Evolutionary conservation across 2,113 vertebrate genomes (phyloP), one percentile per base, ranked within the genome.

Genomic region (Malurus alboscapulatus): DNA sequence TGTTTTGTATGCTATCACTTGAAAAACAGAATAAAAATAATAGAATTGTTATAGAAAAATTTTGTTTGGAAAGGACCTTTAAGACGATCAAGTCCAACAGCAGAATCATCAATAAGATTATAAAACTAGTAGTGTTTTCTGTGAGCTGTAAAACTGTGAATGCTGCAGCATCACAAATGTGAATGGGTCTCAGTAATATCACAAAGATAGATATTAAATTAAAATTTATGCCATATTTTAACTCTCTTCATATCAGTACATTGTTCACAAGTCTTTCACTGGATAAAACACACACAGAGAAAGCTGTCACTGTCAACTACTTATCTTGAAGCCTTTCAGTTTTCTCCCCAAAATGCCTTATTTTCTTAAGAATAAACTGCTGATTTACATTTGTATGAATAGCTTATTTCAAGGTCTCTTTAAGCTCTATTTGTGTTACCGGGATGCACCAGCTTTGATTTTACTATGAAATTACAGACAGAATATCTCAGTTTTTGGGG

Each of bases 341-440:
- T 90, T 95, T 62, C 57, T 85, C 44, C 50, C 47, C 61, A 32
- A 91, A 86, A 95, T 66, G 58, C 19, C 72, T 87, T 53, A 38
- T 94, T 94, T 90, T 67, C 40, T 91, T 85, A 73, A 92, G 61
- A 94, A 72, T 79, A 88, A 95, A 32, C 48, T 61, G 44, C 83
- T 84, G 63, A 90, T 95, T 95, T 94, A 88, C 55, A 82, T 79
- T 90, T 92, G 42, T 67, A 40, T 79, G 50, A 94, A 85, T 30
- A 90, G 42, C 22, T 90, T 74, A 77, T 77, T 91, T 77, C 61
- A 85, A 94, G 69, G n/a, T 69, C 67, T 94, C 47, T 75, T 94
- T 94, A 93, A 91, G 84, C n/a, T 17, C 14, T 73, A 32, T 91
- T 92, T 94, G 17, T 73, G 67, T 84, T 92, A 72, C 54, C 30